These are phyloP conservation scores for Atopsyche davidsoni DNA, from an alignment of 1,140 invertebrate species.

Conservation along the genomic window DNA sequence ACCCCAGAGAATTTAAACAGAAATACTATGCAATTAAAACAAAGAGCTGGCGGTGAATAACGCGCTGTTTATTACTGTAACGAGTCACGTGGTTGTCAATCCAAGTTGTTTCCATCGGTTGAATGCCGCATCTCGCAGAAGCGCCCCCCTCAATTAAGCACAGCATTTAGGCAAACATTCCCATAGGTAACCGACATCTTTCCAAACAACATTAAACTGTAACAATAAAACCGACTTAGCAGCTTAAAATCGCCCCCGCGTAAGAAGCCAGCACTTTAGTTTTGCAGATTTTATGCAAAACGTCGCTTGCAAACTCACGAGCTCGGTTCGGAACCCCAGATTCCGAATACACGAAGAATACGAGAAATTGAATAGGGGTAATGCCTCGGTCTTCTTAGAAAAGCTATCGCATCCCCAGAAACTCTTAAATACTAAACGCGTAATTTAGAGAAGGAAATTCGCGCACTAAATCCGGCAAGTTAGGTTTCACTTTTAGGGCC, in stretches of 20 bases:
- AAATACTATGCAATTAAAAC: too few species aligned
- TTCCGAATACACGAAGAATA: slow-evolving; percentile 16
- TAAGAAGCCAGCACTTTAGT: slow-evolving; percentile 25
- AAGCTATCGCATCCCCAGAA: slow-evolving; percentile 12
- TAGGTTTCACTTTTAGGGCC: slow-evolving; percentile 12
- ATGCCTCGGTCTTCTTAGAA: slow-evolving; percentile 8
- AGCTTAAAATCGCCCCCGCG: slow-evolving; percentile 26
- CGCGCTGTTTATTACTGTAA: too few species aligned
- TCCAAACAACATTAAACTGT: slow-evolving; percentile 24
- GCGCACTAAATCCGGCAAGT: slow-evolving; percentile 26
- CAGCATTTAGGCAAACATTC: slow-evolving; percentile 9
- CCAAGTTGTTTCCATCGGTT: too few species aligned
- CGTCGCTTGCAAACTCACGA: slow-evolving; percentile 23
- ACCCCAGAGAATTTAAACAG: too few species aligned
- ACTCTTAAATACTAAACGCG: slow-evolving; percentile 23
- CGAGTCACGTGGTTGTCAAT: too few species aligned
- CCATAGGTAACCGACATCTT: slow-evolving; percentile 11
- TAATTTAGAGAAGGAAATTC: slow-evolving; percentile 30
- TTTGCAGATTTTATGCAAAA: slow-evolving; percentile 15
- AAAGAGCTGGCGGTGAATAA: too few species aligned
- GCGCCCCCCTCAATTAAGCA: not conserved
- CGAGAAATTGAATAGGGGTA: slow-evolving; percentile 19
- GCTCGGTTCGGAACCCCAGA: slow-evolving; percentile 15
- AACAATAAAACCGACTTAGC: slow-evolving; percentile 30
- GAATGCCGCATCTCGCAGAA: too few species aligned